Evolutionary conservation across 2,797 vertebrate species (phyloP).

Genomic region (Fringilla coelebs): DNA sequence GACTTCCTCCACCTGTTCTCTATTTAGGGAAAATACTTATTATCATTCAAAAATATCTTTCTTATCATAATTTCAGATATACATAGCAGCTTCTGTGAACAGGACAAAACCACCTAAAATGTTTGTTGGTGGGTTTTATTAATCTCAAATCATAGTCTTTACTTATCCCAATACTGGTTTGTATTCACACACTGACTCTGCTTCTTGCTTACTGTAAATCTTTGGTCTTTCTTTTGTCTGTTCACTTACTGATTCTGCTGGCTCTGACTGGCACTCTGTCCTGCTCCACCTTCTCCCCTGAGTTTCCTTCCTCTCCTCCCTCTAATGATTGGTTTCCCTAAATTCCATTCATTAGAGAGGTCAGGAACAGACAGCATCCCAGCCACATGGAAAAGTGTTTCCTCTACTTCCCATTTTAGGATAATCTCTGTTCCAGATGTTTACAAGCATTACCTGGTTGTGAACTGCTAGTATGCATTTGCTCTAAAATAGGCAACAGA

Average conservation of each 20-base stretch:
- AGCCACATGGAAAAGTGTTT: conserved; percentile 1
- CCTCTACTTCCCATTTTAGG: conserved; percentile 16
- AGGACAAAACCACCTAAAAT: neutral
- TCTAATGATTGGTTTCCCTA: conserved; percentile 1
- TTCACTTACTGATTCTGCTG: neutral
- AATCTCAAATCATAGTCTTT: neutral
- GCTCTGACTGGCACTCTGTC: neutral
- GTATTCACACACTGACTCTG: neutral
- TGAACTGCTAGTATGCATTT: neutral
- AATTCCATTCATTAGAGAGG: conserved; percentile 24
- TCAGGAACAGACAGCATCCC: neutral
- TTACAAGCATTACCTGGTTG: neutral
- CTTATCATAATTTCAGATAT: neutral
- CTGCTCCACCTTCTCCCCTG: neutral
- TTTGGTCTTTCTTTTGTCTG: neutral
- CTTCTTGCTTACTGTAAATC: neutral
- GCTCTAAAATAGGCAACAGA: conserved; percentile 26
- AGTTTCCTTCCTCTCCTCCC: conserved; percentile 36
- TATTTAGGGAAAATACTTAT: neutral
- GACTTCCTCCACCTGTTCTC: neutral
- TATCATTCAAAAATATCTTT: neutral
- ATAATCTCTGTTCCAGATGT: neutral
- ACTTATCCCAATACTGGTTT: neutral
- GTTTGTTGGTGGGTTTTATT: neutral
- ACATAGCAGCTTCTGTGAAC: neutral